Percentiles rank a stretch among this genome's conserved stretches.
Evolutionary conservation across 2,888 invertebrate genomes (phyloP).

Genomic region (Eristalinus aeneus): DNA sequence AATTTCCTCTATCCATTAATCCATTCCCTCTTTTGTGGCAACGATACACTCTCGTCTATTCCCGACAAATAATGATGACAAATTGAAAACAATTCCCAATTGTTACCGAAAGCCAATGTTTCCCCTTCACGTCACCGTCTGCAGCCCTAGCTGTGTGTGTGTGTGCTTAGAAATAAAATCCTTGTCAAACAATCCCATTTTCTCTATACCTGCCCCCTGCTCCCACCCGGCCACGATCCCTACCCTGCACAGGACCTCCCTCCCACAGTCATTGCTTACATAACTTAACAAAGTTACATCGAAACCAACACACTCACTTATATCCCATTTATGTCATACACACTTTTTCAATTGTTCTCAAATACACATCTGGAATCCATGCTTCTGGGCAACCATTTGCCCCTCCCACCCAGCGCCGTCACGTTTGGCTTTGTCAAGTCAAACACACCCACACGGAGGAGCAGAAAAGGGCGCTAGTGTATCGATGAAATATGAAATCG

Average conservation of each 20-base stretch:
- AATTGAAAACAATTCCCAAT: slow-evolving; percentile 61
- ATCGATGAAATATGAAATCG: slow-evolving; percentile 46
- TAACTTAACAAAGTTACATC: slow-evolving; percentile 21
- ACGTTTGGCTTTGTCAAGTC: not conserved
- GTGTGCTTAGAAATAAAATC: slow-evolving; percentile 22
- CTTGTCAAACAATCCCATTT: slow-evolving; percentile 33
- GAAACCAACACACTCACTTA: slow-evolving; percentile 34
- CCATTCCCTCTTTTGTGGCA: not conserved
- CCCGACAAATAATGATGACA: slow-evolving; percentile 21
- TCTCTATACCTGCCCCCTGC: not conserved
- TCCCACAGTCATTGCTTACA: not conserved
- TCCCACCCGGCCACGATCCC: not conserved
- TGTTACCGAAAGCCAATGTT: slow-evolving; percentile 47
- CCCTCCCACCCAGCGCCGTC: not conserved
- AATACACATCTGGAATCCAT: slow-evolving; percentile 39
- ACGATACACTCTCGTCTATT: not conserved
- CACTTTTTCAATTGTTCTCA: slow-evolving; percentile 57
- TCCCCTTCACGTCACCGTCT: not conserved
- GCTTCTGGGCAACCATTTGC: slow-evolving; percentile 2
- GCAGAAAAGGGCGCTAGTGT: not conserved
- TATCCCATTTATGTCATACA: slow-evolving; percentile 58
- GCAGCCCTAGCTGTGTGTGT: not conserved
- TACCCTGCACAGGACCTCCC: not conserved
- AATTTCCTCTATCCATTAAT: not conserved
- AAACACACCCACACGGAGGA: not conserved